phyloP scores from a whole-genome alignment of 2,113 vertebrate species.

The Uria aalge region DNA sequence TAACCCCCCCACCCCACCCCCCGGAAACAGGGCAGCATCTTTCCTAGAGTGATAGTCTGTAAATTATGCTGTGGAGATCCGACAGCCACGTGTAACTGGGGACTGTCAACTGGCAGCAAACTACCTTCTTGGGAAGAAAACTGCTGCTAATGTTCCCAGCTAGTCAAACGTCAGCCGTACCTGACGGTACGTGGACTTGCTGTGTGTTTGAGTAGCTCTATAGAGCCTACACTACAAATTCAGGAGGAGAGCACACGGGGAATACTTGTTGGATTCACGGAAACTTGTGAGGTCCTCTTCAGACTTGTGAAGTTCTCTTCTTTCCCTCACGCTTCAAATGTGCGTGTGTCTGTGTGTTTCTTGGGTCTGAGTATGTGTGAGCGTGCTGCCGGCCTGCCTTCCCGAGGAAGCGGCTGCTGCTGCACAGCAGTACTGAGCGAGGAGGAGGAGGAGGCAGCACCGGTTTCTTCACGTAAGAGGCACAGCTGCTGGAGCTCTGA shows the following conservation, averaged over 20 bases:
- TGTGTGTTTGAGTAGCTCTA: neutral
- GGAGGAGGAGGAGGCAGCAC: neutral
- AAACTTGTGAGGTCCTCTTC: neutral
- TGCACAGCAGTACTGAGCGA: neutral
- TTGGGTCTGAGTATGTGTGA: neutral
- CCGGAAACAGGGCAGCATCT: neutral
- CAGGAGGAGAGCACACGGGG: neutral
- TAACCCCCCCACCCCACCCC: too few species aligned
- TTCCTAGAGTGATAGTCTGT: neutral
- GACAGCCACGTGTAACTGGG: neutral
- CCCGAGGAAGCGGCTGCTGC: neutral
- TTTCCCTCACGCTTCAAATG: neutral
- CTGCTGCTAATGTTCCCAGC: neutral
- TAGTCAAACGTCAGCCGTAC: neutral
- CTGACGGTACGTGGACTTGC: fast-evolving
- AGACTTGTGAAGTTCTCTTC: neutral
- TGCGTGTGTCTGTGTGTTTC: too few species aligned
- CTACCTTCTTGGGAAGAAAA: neutral
- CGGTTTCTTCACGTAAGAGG: neutral
- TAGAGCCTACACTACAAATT: neutral
- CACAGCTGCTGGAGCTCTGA: constrained; percentile 17
- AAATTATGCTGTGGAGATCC: neutral
- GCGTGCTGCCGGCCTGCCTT: neutral
- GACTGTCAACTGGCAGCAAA: neutral
- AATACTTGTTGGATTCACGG: neutral